Conservation (phyloP, 2,888 invertebrate species). For the Incurvaria masculella region DNA sequence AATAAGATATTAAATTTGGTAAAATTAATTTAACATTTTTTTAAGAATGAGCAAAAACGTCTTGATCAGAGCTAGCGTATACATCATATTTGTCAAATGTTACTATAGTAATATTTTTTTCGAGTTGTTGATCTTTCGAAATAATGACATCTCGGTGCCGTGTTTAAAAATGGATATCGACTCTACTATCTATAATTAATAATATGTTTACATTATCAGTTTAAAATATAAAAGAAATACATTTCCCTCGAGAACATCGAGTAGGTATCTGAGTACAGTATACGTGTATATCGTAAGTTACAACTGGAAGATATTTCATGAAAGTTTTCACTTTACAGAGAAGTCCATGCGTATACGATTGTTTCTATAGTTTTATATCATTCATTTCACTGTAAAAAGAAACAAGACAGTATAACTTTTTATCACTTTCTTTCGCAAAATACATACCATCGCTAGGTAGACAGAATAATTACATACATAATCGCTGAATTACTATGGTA, state of each 20-base stretch:
- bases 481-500: constrained; percentile 46
- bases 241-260: constrained; percentile 25
- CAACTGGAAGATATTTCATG: constrained; percentile 48
- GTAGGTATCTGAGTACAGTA: constrained; percentile 49
- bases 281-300: constrained; percentile 50
- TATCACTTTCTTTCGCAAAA: constrained; percentile 33
- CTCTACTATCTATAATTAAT: constrained; percentile 40
- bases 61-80: constrained; percentile 70
- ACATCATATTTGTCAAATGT: constrained; percentile 68
- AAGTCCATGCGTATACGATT: constrained; percentile 71
- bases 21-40: constrained; percentile 65
- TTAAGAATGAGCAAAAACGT: constrained; percentile 62
- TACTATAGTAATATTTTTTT: constrained; percentile 45
- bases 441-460: constrained; percentile 35
- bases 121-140: constrained; percentile 29
- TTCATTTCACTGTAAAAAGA: constrained; percentile 30
- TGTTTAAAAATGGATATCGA: constrained; percentile 24
- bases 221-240: constrained; percentile 48
- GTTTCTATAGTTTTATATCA: constrained; percentile 49
- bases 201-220: constrained; percentile 43
- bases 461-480: constrained; percentile 30
- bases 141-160: constrained; percentile 15
- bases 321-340: constrained; percentile 31
- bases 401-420: constrained; percentile 35
- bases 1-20: constrained; percentile 75